Evolutionary conservation across 2,797 vertebrate genomes (phyloP).

Genomic region (Carcharodon carcharias): DNA sequence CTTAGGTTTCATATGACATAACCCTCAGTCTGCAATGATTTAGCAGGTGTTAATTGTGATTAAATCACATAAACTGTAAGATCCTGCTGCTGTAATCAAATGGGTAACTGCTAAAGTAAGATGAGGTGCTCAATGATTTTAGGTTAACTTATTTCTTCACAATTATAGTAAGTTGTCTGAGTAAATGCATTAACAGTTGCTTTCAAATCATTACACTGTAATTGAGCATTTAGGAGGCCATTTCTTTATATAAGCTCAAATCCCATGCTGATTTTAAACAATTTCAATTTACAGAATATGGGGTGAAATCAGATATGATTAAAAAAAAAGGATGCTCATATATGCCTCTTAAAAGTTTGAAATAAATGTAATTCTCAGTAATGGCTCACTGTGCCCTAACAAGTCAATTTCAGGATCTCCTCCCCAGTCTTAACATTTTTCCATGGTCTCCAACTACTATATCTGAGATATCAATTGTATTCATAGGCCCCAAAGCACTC

Average conservation of each 20-base stretch:
- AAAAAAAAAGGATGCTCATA: not conserved
- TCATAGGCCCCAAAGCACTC: too few species aligned
- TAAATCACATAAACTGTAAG: not conserved
- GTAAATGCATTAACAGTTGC: constrained; percentile 14
- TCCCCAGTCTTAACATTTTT: not conserved
- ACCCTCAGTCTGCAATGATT: not conserved
- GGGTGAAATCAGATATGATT: not conserved
- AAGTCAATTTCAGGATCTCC: not conserved
- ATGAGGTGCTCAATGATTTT: not conserved
- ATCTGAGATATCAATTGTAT: not conserved
- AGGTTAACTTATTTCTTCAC: not conserved
- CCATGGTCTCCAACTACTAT: not conserved
- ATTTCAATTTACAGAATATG: not conserved
- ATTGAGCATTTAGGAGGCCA: not conserved
- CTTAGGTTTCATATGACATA: not conserved
- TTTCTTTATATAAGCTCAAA: not conserved
- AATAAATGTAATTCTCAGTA: not conserved
- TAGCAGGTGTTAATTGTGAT: not conserved
- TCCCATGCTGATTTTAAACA: not conserved
- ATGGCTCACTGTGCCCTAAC: not conserved
- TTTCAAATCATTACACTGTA: not conserved
- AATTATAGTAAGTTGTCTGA: not conserved
- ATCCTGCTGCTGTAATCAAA: not conserved
- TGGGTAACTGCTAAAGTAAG: not conserved
- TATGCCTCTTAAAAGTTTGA: not conserved